Evolutionary conservation across 2,797 vertebrate species (phyloP).

Genomic region (Meda fulgida): DNA sequence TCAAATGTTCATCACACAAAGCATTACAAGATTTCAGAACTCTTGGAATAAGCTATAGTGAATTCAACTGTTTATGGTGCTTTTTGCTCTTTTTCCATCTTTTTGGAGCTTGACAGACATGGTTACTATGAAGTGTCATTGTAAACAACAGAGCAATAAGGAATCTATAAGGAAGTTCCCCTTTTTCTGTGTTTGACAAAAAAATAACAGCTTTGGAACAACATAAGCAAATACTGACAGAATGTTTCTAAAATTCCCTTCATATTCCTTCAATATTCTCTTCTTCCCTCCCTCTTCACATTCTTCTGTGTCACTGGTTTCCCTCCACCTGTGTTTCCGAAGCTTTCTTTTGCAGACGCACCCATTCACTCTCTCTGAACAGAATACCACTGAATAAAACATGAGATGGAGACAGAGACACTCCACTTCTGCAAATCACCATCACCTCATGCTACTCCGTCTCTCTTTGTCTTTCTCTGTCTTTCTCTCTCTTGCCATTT

Average conservation of each 20-base stretch:
- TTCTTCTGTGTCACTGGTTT: background rate
- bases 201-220: background rate
- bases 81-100: background rate
- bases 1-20: background rate
- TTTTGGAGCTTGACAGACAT: background rate
- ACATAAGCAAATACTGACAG: background rate
- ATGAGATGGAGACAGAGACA: constrained; percentile 56
- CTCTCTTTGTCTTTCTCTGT: constrained; percentile 41
- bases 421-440: constrained; percentile 43
- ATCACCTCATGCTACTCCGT: constrained; percentile 38
- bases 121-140: background rate
- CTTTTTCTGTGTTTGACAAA: background rate
- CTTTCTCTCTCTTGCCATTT: constrained; percentile 16
- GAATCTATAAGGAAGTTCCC: background rate
- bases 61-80: background rate
- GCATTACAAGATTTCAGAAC: background rate
- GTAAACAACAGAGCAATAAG: background rate
- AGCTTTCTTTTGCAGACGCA: constrained; percentile 38
- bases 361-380: constrained; percentile 46
- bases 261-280: background rate
- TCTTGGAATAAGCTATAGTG: background rate
- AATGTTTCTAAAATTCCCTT: background rate
- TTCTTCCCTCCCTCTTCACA: background rate
- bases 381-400: constrained; percentile 63
- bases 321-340: constrained; percentile 7